Evolutionary conservation across 2,113 vertebrate genomes (phyloP), one percentile per base, ranked within the genome.

Genomic region (Notarius lentiginosus): DNA sequence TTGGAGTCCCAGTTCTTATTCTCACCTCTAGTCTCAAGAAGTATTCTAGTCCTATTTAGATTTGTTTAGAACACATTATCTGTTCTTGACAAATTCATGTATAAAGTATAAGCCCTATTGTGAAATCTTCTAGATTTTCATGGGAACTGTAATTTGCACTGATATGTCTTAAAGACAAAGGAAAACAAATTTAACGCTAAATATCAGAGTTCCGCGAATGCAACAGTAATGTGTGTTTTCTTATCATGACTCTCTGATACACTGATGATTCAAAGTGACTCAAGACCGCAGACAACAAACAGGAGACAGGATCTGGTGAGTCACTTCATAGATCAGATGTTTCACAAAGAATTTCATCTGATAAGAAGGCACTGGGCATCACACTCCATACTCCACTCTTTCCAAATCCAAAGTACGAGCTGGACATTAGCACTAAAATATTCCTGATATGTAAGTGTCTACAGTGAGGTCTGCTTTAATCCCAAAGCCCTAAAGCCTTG

Each of bases 221-320:
- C 49, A 58, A 24, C 11, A 51, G 41, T 47, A 61, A 7, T 22
- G 9, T 18, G 70, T 18, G 55, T 53, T 41, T 30, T 76, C 70
- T 75, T 51, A 51, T 66, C 75, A 6, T 27, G 27, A 5, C 60
- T 51, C 30, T 24, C 61, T 60, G 24, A 79, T 65, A 75, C 30
- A 61, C 61, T 1, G 20, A 79, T 85, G 76, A 88, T 56, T 88
- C 20, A 81, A 61, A 55, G 34, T 77, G 72, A 88, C 47, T 85
- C 73, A 85, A 3, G 58, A 65, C 17, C 11, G 15, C 56, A 85
- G 47, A 30, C 27, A 34, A 30, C 27, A 17, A 9, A 84, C 18
- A 80, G 73, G 80, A 89, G 84, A 79, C 17, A 2, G 60, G 63
- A 47, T 79, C 53, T 1, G 22, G 4, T 77, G 53, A 88, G 27